Percentiles rank a stretch among this genome's conserved stretches.
These are phyloP conservation scores for Oreochromis spilurus DNA, from an alignment of 2,113 vertebrate genomes.

Conservation along the genomic window DNA sequence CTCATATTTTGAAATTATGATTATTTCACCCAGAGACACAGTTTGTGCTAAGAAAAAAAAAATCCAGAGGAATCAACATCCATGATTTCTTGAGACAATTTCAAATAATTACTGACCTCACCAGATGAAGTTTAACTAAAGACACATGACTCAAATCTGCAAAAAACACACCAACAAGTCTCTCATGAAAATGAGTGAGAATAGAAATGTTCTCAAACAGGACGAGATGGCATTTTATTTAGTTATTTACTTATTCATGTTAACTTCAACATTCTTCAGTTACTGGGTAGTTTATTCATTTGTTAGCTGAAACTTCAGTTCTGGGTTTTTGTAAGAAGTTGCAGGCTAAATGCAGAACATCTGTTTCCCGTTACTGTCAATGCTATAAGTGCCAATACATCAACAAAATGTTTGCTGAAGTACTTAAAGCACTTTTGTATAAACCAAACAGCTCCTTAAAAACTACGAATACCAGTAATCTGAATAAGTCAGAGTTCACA, in stretches of 20 bases:
- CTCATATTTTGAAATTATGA: background rate
- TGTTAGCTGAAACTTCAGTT: background rate
- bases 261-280: background rate
- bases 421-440: slow-evolving; percentile 20
- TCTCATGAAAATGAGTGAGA: background rate
- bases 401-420: background rate
- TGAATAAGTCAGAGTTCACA: background rate
- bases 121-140: background rate
- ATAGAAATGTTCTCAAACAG: background rate
- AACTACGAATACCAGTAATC: background rate
- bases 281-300: background rate
- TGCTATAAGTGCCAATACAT: background rate
- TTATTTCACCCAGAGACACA: background rate
- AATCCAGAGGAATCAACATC: background rate
- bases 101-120: background rate
- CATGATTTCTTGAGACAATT: background rate
- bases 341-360: background rate
- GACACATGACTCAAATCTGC: background rate
- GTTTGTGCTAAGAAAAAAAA: background rate
- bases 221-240: background rate
- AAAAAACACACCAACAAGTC: background rate
- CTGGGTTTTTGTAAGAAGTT: background rate
- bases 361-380: slow-evolving; percentile 2
- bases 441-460: background rate
- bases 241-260: background rate